Percentiles rank a stretch among this genome's conserved stretches.
Conservation (phyloP, 2,797 vertebrate genomes). For the Pseudomugil gertrudae region DNA sequence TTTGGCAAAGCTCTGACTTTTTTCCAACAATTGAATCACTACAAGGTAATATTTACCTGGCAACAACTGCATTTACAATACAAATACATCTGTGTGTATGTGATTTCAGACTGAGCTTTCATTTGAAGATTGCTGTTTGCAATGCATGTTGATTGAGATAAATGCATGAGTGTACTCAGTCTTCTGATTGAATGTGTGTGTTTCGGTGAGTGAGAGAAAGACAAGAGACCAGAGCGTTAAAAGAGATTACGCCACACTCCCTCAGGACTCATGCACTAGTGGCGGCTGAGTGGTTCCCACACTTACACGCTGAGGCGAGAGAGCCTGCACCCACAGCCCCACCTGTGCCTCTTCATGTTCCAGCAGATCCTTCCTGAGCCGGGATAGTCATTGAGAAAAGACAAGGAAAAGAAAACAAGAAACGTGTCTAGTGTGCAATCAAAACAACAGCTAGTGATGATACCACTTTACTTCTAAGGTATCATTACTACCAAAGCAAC, state of each 20-base stretch:
- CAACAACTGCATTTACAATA: slow-evolving; percentile 63
- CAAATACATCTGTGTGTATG: slow-evolving; percentile 53
- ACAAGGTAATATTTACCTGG: slow-evolving; percentile 51
- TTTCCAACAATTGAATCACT: slow-evolving; percentile 39
- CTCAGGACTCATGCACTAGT: slow-evolving; percentile 84
- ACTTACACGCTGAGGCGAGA: slow-evolving; percentile 79
- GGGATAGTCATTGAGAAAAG: slow-evolving; percentile 71
- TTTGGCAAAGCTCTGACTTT: slow-evolving; percentile 35
- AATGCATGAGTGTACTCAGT: slow-evolving; percentile 40
- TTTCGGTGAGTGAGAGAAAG: slow-evolving; percentile 64
- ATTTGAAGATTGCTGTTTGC: slow-evolving; percentile 72
- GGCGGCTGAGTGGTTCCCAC: slow-evolving; percentile 81
- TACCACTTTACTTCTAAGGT: slow-evolving; percentile 56
- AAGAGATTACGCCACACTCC: slow-evolving; percentile 83
- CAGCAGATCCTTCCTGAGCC: slow-evolving; percentile 73
- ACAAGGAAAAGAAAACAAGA: slow-evolving; percentile 60
- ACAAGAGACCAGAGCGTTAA: slow-evolving; percentile 73
- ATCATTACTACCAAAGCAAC: slow-evolving; percentile 70
- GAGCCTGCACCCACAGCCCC: slow-evolving; percentile 78
- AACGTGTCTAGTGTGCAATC: slow-evolving; percentile 66
- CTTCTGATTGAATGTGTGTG: slow-evolving; percentile 62
- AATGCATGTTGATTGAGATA: slow-evolving; percentile 62
- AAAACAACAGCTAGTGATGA: slow-evolving; percentile 72
- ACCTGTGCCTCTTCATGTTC: slow-evolving; percentile 82
- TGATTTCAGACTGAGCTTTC: slow-evolving; percentile 57